These are phyloP conservation scores for Drosophila willistoni DNA, from an alignment of 1,140 invertebrate genomes.

Conservation along the genomic window DNA sequence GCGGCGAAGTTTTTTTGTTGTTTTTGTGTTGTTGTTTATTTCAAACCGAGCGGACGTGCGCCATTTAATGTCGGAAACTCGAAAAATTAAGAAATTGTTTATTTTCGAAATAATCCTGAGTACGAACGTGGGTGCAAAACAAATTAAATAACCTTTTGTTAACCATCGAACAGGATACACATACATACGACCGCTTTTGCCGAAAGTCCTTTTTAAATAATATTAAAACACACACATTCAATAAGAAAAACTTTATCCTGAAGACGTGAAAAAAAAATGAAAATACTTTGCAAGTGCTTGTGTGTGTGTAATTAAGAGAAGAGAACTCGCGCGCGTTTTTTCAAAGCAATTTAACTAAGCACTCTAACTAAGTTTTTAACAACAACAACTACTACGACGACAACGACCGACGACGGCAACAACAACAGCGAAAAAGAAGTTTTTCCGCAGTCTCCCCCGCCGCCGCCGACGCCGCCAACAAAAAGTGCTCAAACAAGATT, in stretches of 20 bases:
- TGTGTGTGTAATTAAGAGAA: slow-evolving; percentile 29
- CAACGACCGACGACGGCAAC: background rate
- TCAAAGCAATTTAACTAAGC: slow-evolving; percentile 37
- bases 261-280: slow-evolving; percentile 7
- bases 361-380: slow-evolving; percentile 42
- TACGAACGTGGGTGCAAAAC: no score
- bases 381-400: slow-evolving; percentile 22
- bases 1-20: no score
- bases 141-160: no score
- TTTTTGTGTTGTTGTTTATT: no score
- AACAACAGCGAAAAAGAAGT: slow-evolving; percentile 25
- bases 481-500: slow-evolving; percentile 81
- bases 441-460: slow-evolving; percentile 38
- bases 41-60: no score
- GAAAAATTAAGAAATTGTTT: no score
- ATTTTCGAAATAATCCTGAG: no score
- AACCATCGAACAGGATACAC: no score
- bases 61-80: no score
- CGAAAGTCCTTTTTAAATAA: no score
- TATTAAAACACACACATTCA: slow-evolving; percentile 19
- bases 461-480: slow-evolving; percentile 21
- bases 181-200: no score
- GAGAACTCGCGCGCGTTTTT: slow-evolving; percentile 36
- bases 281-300: slow-evolving; percentile 22
- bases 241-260: slow-evolving; percentile 24